These are phyloP conservation scores for Emys orbicularis DNA, from an alignment of 2,797 vertebrate genomes.

Conservation along the genomic window DNA sequence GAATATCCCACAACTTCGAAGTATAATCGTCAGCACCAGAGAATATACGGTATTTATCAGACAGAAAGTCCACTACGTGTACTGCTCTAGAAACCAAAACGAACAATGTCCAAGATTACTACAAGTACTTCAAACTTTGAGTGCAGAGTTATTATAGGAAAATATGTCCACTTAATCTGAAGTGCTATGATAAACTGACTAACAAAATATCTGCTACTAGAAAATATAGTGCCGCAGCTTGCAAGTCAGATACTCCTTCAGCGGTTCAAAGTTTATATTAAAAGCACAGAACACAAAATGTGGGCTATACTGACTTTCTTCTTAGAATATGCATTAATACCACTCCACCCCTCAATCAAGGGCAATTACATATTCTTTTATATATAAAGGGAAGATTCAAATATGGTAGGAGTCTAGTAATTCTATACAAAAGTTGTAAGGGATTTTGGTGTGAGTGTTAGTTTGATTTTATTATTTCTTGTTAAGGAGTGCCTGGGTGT, in stretches of 20 bases:
- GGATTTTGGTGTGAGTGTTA: neutral
- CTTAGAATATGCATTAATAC: neutral
- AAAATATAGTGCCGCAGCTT: neutral
- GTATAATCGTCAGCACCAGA: constrained; percentile 95
- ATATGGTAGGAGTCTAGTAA: neutral
- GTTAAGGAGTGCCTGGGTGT: too few species aligned
- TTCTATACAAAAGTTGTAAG: neutral
- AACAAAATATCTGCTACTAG: neutral
- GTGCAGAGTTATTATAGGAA: neutral
- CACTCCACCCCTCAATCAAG: neutral
- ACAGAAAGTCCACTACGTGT: constrained; percentile 91
- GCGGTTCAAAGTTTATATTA: neutral
- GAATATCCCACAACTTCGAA: constrained; percentile 93
- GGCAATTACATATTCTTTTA: neutral
- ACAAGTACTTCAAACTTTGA: neutral
- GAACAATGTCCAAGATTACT: neutral
- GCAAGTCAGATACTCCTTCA: neutral
- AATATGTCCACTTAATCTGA: neutral
- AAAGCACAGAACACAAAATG: neutral
- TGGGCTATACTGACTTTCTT: neutral
- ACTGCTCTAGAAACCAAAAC: constrained; percentile 86
- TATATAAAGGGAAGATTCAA: neutral
- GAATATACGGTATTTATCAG: constrained; percentile 90
- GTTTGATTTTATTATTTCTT: too few species aligned
- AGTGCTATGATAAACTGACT: neutral